Base-by-base conservation (phyloP, 2,888 invertebrate species). In the Reticulitermes lucifugus region DNA sequence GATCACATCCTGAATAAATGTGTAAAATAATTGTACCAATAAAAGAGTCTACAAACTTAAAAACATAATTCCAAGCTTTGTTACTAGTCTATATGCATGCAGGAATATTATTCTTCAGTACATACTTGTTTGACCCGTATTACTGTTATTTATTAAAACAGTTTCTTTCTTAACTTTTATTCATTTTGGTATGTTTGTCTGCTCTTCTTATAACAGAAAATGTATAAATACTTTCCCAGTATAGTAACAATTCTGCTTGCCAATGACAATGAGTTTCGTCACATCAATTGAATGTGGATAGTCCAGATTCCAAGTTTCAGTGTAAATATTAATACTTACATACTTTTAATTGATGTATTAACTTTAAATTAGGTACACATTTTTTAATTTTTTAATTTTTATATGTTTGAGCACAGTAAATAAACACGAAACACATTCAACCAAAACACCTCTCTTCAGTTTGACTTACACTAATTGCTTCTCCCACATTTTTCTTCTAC, bases 311-410 rank as follows among this genome's bases (percentile, higher is more conserved):
- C 7, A 25, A 65, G 14, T n/a, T 1, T 10, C 65, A 65, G 14
- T 6, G 9, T 25, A 65, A n/a, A 65, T 25, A 65, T 65, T 65
- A 10, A 25, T 55, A 55, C 55, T 65, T 65, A 65, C 7, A 65
- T 65, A 65, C 0, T 70, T 70, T 73, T 41, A 73, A 41, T 73
- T 41, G 41, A 22, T 25, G 35, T 73, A 73, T 25, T 73, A 73
- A 73, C 73, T 14, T 51, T 51, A 79, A 79, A 51, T 79, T 79
- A 55, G 51, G 51, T 79, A 79, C 79, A 79, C 41, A 65, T n/a
- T n/a, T 9, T 79, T 43, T 12, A n/a, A 51, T 46, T 79, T 79
- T 79, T 25, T 21, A 79, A 73, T 73, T 35, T 41, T 73, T 41
- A 73, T 73, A 73, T 41, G 73, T 41, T 73, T 73, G 73, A 73